Percentiles rank a stretch among this genome's conserved stretches.
phyloP scores from a whole-genome alignment of 1,140 invertebrate genomes.

The Ceratina japonica region DNA sequence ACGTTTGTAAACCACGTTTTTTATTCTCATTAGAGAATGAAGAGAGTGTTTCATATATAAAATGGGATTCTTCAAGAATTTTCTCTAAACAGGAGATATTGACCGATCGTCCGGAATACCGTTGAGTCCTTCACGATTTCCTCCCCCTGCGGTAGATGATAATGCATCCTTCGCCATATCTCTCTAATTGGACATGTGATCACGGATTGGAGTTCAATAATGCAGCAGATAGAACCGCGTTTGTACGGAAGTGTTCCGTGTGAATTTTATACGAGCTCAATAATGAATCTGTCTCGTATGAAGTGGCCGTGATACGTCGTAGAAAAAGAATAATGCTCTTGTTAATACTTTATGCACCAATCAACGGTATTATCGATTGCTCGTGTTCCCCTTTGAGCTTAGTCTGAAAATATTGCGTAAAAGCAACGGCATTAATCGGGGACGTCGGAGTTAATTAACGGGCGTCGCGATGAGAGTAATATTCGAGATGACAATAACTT shows the following conservation, averaged over 20 bases:
- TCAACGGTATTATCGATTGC: too few relatives aligned
- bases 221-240: not conserved
- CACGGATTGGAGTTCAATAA: not conserved
- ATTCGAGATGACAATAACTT: not conserved
- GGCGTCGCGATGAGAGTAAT: not conserved
- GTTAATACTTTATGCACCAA: too few relatives aligned
- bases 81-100: constrained; percentile 4
- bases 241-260: too few relatives aligned
- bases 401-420: not conserved
- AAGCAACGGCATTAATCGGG: not conserved
- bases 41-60: constrained; percentile 33
- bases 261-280: not conserved
- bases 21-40: constrained; percentile 16
- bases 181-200: not conserved
- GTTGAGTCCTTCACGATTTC: constrained; percentile 44
- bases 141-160: not conserved
- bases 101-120: constrained; percentile 5
- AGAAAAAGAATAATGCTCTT: too few relatives aligned
- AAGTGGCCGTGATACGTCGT: too few relatives aligned
- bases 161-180: constrained; percentile 9
- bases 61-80: not conserved
- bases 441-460: not conserved
- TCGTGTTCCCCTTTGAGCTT: too few relatives aligned
- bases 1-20: constrained; percentile 37
- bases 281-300: too few relatives aligned